A percentile compares a stretch with the other conserved stretches of the same genome.
phyloP scores from a whole-genome alignment of 2,888 invertebrate species.

The Ptilodon capucinus region DNA sequence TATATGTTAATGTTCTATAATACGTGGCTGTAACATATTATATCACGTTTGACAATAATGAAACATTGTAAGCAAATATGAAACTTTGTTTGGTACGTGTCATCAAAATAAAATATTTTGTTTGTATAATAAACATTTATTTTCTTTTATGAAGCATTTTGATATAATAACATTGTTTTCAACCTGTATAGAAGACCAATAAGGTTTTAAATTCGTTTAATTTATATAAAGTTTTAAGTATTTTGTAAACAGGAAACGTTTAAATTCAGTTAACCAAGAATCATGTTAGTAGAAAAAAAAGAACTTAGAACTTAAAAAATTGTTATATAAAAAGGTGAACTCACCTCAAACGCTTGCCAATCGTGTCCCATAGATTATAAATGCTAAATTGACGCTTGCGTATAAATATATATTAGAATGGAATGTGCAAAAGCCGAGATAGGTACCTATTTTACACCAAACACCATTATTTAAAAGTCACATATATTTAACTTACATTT shows the following conservation, averaged over 20 bases:
- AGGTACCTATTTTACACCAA: constrained; percentile 80
- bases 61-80: background rate
- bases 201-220: background rate
- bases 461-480: constrained; percentile 72
- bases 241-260: background rate
- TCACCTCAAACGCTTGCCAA: constrained; percentile 56
- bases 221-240: background rate
- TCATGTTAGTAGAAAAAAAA: too few species aligned
- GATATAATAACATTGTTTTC: background rate
- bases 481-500: constrained; percentile 57
- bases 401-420: constrained; percentile 76
- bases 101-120: background rate
- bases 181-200: background rate
- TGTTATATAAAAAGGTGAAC: constrained; percentile 9
- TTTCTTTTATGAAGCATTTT: background rate
- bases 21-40: background rate
- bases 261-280: too few species aligned
- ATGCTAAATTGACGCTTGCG: constrained; percentile 78
- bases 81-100: background rate
- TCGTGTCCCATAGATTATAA: constrained; percentile 30
- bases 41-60: too few species aligned
- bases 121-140: background rate
- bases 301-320: too few species aligned
- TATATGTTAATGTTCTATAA: background rate
- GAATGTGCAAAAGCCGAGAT: constrained; percentile 76